Conservation (phyloP, 2,888 invertebrate genomes). For the Spodoptera picta region DNA sequence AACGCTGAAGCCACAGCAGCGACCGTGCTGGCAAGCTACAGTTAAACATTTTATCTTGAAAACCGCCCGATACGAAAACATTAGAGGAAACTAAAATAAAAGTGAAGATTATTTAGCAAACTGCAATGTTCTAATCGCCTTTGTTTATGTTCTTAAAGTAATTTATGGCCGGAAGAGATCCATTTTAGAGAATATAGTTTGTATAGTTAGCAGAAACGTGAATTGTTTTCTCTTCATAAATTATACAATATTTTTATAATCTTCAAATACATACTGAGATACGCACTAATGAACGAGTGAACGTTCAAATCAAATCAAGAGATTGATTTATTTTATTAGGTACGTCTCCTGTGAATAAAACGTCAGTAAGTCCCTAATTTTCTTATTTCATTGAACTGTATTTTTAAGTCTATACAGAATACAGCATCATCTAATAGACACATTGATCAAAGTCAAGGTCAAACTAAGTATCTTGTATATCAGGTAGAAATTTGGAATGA, state of each 20-base stretch:
- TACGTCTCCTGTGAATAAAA: too few relatives aligned
- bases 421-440: too few relatives aligned
- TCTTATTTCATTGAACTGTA: too few relatives aligned
- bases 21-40: conserved; percentile 7
- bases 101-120: conserved; percentile 12
- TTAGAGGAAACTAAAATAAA: conserved; percentile 7
- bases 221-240: conserved; percentile 5
- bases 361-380: too few relatives aligned
- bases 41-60: conserved; percentile 34
- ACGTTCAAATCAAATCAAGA: not conserved
- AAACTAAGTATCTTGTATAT: too few relatives aligned
- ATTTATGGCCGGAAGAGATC: conserved; percentile 21
- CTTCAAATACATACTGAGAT: too few relatives aligned
- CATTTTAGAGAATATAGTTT: conserved; percentile 10
- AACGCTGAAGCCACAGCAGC: conserved; percentile 32
- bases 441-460: too few relatives aligned
- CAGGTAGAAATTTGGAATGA: not conserved
- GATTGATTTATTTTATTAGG: too few relatives aligned
- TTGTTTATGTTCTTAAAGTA: conserved; percentile 25
- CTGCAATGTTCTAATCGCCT: conserved; percentile 1
- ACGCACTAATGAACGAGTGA: not conserved
- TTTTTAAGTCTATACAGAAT: too few relatives aligned
- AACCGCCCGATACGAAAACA: conserved; percentile 24
- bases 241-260: too few relatives aligned
- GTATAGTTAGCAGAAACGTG: not conserved